A percentile compares a stretch with the other conserved stretches of the same genome.
Conservation (phyloP, 2,113 vertebrate genomes). For the Isichthys henryi region DNA sequence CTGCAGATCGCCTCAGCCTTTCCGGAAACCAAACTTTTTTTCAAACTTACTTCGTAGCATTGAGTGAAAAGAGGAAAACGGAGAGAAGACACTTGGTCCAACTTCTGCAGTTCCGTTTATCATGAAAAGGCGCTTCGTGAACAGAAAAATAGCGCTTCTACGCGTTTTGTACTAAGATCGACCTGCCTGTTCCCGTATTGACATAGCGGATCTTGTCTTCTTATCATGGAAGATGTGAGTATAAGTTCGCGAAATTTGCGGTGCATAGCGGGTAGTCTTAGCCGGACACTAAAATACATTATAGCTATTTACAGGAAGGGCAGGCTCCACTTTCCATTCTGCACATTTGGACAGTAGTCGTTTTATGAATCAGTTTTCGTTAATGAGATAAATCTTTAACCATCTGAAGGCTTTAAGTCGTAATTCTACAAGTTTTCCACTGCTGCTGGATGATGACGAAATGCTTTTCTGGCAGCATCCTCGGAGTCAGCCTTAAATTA, state of each 20-base stretch:
- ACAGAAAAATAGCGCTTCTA: conserved; percentile 19
- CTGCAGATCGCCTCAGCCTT: conserved; percentile 24
- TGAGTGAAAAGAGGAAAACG: conserved; percentile 41
- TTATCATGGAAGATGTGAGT: conserved; percentile 50
- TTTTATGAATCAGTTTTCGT: not conserved
- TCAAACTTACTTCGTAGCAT: conserved; percentile 36
- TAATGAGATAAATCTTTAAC: not conserved
- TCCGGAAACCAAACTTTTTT: conserved; percentile 43
- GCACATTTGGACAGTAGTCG: not conserved
- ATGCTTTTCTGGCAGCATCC: not conserved
- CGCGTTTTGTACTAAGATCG: conserved; percentile 25
- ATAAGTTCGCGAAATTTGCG: conserved; percentile 7
- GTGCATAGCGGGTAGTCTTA: not conserved
- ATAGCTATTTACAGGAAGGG: not conserved
- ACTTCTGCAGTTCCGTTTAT: conserved; percentile 36
- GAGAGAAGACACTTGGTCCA: conserved; percentile 25
- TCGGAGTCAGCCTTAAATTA: not conserved
- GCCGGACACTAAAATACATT: not conserved
- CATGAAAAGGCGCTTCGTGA: conserved; percentile 24
- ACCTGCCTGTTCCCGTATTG: conserved; percentile 25
- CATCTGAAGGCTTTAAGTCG: not conserved
- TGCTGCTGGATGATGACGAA: not conserved
- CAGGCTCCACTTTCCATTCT: not conserved
- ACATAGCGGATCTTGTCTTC: conserved; percentile 29
- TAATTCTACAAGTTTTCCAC: not conserved